Conservation (phyloP, 2,797 vertebrate species). For the Poecilia gillii region DNA sequence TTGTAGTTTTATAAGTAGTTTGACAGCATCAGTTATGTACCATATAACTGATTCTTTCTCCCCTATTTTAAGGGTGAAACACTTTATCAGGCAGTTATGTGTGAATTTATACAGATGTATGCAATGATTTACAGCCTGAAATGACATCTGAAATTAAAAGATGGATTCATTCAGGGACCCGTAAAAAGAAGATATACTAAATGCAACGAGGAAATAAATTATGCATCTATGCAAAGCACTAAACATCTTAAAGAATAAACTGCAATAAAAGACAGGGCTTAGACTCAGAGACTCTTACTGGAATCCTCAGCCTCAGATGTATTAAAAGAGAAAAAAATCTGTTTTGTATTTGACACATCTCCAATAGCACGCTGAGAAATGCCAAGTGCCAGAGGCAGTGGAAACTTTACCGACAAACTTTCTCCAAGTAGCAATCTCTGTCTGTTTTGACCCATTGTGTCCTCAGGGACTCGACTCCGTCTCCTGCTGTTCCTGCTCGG, state of each 20-base stretch:
- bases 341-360: constrained; percentile 31
- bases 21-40: background rate
- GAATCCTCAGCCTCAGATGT: constrained; percentile 21
- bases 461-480: constrained; percentile 34
- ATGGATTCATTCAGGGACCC: constrained; percentile 7
- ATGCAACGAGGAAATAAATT: constrained; percentile 34
- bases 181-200: constrained; percentile 12
- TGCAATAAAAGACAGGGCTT: constrained; percentile 14
- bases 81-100: background rate
- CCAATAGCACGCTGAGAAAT: constrained; percentile 29
- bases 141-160: constrained; percentile 5
- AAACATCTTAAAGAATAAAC: constrained; percentile 40
- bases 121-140: constrained; percentile 20
- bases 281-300: constrained; percentile 22
- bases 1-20: too few species aligned
- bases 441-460: constrained; percentile 47
- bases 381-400: constrained; percentile 37
- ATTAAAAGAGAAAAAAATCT: constrained; percentile 10
- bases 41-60: too few species aligned
- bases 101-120: background rate
- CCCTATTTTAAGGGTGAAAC: too few species aligned
- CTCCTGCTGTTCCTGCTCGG: constrained; percentile 27
- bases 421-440: constrained; percentile 43
- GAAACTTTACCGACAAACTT: constrained; percentile 52
- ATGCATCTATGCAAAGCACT: constrained; percentile 46